Base-by-base conservation (phyloP, 2,888 invertebrate species). In the Eubasilissa splendida region DNA sequence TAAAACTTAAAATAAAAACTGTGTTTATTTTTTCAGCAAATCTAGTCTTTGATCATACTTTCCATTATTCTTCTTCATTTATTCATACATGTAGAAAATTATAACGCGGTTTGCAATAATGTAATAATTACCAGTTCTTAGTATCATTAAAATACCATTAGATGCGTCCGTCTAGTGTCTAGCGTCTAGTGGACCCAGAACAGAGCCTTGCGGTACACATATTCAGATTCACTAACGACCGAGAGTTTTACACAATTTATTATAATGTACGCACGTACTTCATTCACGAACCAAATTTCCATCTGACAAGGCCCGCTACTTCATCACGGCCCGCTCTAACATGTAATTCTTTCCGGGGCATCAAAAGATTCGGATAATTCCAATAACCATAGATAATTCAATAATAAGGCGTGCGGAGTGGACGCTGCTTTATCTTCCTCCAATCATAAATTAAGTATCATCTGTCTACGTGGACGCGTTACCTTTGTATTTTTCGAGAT, bases 311-410 rank as follows among this genome's bases (percentile, higher is more conserved):
- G 50, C 68, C 68, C 68, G 68, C 50, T 50, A 4, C 42, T 12
- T 50, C 7, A 63, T 63, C 63, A 42, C 66, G 66, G 14, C 50
- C 50, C 66, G 42, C 8, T 52, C 50, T 31, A 53, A 54, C 54
- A 31, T 58, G 74, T 54, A 71, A 71, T 54, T 71, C 59, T 74
- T 50, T 14, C 33, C 74, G 59, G 56, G 22, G 31, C 58, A 74
- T 59, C 59, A 74, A 74, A 74, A 74, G 77, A 31, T 7, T 77
- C 52, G 70, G 77, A 77, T 77, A 68, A 77, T 70, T 68, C 58
- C 77, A 70, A 77, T 77, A 77, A 77, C 77, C 77, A 77, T 77
- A 59, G 59, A 77, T 77, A 77, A 77, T 77, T 70, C 22, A 77
- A 68, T 77, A 77, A 70, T 66, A 56, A 77, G 77, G 70, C 58